Evolutionary conservation across 2,888 invertebrate genomes (phyloP).

Genomic region (Drosophila testacea): DNA sequence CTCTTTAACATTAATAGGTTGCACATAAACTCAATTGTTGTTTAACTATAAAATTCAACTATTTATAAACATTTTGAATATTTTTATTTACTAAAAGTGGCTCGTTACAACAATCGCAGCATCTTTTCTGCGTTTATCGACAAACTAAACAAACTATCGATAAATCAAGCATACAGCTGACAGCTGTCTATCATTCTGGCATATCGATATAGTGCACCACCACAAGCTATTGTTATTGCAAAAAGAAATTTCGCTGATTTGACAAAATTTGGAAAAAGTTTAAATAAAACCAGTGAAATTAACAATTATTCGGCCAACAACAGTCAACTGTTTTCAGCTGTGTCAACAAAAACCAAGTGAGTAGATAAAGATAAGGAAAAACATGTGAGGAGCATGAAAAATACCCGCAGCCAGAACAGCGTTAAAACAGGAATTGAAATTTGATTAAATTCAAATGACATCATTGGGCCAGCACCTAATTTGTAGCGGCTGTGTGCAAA

Average conservation of each 20-base stretch:
- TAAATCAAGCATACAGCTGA: constrained; percentile 2
- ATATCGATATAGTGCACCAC: constrained; percentile 18
- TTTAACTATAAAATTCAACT: background rate
- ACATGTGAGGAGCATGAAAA: constrained; percentile 10
- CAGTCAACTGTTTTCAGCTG: background rate
- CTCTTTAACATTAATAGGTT: background rate
- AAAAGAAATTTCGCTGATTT: constrained; percentile 40
- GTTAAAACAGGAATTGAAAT: constrained; percentile 28
- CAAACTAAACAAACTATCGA: constrained; percentile 22
- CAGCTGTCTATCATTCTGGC: background rate
- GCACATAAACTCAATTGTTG: background rate
- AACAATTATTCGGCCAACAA: constrained; percentile 5
- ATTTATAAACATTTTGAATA: constrained; percentile 23
- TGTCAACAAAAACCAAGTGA: background rate
- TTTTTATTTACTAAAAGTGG: constrained; percentile 19
- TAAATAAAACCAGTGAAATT: constrained; percentile 34
- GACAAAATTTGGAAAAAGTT: constrained; percentile 28
- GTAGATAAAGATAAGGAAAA: constrained; percentile 11
- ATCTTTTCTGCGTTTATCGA: constrained; percentile 24
- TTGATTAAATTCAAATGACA: constrained; percentile 70
- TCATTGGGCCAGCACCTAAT: constrained; percentile 59
- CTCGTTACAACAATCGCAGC: constrained; percentile 26
- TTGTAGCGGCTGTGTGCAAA: constrained; percentile 37
- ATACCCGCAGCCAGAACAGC: background rate
- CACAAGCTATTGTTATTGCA: constrained; percentile 53